Conservation (phyloP, 2,113 vertebrate species). For the Festucalex cinctus region DNA sequence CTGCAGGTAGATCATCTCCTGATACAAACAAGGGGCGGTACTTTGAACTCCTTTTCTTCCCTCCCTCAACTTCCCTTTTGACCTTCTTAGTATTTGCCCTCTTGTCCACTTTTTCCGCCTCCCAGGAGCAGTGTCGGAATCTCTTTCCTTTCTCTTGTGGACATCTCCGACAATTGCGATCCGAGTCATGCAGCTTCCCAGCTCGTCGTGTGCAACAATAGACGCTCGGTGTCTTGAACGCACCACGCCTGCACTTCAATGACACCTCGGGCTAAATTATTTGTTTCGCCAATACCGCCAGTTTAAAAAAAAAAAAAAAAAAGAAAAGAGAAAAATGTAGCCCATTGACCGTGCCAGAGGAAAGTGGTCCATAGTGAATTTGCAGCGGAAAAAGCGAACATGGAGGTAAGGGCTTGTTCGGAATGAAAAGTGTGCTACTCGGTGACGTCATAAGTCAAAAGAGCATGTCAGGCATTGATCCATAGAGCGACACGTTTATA, state of each 20-base stretch:
- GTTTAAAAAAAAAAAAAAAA: background rate
- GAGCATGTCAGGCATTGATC: background rate
- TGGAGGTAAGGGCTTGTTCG: conserved; percentile 61
- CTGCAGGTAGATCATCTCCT: conserved; percentile 44
- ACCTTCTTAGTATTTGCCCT: conserved; percentile 32
- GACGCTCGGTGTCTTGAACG: conserved; percentile 27
- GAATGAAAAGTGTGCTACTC: background rate
- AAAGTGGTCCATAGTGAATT: conserved; percentile 1
- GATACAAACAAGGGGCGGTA: conserved; percentile 61
- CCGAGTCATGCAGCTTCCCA: background rate
- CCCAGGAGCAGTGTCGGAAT: background rate
- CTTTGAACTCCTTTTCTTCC: conserved; percentile 59
- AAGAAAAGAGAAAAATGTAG: background rate
- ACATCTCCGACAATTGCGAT: background rate
- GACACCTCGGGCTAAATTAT: conserved; percentile 50
- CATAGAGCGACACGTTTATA: conserved; percentile 18
- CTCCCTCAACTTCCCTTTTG: conserved; percentile 43
- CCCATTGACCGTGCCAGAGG: conserved; percentile 1
- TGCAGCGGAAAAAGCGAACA: conserved; percentile 37
- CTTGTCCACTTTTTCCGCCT: conserved; percentile 18
- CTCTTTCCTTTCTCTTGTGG: conserved; percentile 17
- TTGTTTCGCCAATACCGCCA: background rate
- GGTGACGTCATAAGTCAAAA: background rate
- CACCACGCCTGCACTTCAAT: conserved; percentile 41
- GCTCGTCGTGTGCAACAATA: background rate